Conservation (phyloP, 1,140 invertebrate genomes). For the Anastrepha ludens region DNA sequence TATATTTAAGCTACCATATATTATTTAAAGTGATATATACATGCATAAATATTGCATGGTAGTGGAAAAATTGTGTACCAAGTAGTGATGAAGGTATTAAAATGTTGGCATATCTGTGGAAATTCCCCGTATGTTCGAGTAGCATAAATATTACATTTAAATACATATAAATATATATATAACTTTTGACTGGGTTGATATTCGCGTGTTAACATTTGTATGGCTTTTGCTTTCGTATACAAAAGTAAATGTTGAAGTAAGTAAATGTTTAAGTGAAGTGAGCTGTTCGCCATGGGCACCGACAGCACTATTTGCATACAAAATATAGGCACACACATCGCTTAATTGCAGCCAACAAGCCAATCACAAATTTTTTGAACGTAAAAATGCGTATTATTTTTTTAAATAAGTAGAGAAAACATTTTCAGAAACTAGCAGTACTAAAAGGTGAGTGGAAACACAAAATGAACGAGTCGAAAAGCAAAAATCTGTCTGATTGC, state of each 20-base stretch:
- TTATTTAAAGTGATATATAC: background rate
- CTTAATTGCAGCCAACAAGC: background rate
- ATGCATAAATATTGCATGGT: background rate
- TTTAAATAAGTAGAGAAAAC: no score
- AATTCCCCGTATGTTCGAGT: slow-evolving; percentile 11
- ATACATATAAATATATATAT: background rate
- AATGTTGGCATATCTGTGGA: slow-evolving; percentile 23
- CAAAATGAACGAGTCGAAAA: no score
- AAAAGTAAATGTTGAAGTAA: slow-evolving; percentile 22
- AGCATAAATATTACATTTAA: background rate
- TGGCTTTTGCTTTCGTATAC: background rate
- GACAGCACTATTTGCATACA: slow-evolving; percentile 17
- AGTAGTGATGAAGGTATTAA: slow-evolving; percentile 12
- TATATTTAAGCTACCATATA: background rate
- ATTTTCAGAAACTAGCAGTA: no score
- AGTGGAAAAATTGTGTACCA: background rate
- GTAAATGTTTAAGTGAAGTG: slow-evolving; percentile 14
- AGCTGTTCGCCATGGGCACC: background rate
- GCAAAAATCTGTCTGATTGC: no score
- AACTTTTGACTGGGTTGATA: background rate
- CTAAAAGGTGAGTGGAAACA: no score
- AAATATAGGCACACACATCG: background rate
- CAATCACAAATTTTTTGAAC: no score
- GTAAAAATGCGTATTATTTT: no score
- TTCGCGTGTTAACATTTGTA: background rate